Evolutionary conservation across 2,797 vertebrate species (phyloP).

Genomic region (Xiphorhynchus erythropygius): DNA sequence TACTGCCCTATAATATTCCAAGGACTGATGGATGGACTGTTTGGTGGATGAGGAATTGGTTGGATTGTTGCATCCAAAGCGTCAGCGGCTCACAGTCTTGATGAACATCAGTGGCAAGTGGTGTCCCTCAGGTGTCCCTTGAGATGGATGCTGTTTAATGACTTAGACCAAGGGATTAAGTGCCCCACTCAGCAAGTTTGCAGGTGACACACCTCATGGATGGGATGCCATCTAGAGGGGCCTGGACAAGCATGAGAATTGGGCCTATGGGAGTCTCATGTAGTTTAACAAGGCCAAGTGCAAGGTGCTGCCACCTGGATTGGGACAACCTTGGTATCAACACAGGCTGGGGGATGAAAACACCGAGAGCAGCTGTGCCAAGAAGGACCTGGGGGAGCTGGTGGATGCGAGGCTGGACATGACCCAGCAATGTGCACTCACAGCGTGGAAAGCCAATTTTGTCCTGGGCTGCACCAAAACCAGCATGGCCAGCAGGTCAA

Average conservation of each 20-base stretch:
- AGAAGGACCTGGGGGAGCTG: background rate
- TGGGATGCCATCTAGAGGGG: background rate
- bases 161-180: background rate
- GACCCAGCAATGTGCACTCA: background rate
- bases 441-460: background rate
- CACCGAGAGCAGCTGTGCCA: background rate
- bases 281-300: background rate
- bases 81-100: fast-evolving
- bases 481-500: background rate
- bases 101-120: background rate
- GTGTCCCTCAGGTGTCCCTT: background rate
- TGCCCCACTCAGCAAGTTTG: background rate
- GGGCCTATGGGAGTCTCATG: background rate
- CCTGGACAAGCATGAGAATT: background rate
- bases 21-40: background rate
- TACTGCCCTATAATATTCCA: background rate
- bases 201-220: background rate
- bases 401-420: too few relatives aligned
- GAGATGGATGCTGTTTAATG: background rate
- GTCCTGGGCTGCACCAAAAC: background rate
- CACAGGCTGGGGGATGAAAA: background rate
- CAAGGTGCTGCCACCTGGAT: background rate
- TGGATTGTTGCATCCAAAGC: background rate
- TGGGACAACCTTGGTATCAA: background rate
- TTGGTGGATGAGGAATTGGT: background rate